These are phyloP conservation scores for Oceanites oceanicus DNA, from an alignment of 2,113 vertebrate species.

Conservation along the genomic window DNA sequence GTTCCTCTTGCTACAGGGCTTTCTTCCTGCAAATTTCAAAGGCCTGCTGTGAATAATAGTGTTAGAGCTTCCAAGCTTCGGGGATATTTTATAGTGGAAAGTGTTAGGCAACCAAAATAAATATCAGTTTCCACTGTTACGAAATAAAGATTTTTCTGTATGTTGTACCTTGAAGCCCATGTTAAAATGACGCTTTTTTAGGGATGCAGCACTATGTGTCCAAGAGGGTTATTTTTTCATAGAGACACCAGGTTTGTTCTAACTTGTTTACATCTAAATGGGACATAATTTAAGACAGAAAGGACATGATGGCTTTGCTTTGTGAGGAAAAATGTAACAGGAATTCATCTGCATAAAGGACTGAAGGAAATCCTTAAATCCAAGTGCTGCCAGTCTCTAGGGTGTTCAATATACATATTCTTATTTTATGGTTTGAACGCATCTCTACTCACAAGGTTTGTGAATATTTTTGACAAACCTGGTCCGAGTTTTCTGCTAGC, in stretches of 20 bases:
- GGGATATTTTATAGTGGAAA: slow-evolving; percentile 39
- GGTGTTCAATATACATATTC: neutral
- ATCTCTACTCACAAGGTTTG: neutral
- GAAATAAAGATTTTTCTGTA: neutral
- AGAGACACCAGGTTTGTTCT: neutral
- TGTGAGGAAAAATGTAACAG: neutral
- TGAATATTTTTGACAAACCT: slow-evolving; percentile 28
- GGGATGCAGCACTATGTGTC: neutral
- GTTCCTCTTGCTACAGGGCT: neutral
- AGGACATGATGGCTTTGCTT: neutral
- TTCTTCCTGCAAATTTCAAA: slow-evolving; percentile 42
- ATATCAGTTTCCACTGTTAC: neutral
- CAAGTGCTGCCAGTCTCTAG: neutral
- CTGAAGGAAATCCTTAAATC: neutral
- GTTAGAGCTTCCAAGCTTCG: slow-evolving; percentile 6
- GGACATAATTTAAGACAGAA: neutral
- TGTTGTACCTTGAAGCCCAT: neutral
- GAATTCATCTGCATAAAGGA: neutral
- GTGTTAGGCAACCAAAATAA: slow-evolving; percentile 42
- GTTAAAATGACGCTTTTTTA: neutral
- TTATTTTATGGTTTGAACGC: neutral
- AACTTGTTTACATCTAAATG: neutral
- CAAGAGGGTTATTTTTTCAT: neutral
- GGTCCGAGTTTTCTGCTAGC: slow-evolving; percentile 26
- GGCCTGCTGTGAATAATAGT: slow-evolving; percentile 29